A percentile compares a stretch with the other conserved stretches of the same genome.
Evolutionary conservation across 2,113 vertebrate species (phyloP).

Genomic region (Anhinga anhinga): DNA sequence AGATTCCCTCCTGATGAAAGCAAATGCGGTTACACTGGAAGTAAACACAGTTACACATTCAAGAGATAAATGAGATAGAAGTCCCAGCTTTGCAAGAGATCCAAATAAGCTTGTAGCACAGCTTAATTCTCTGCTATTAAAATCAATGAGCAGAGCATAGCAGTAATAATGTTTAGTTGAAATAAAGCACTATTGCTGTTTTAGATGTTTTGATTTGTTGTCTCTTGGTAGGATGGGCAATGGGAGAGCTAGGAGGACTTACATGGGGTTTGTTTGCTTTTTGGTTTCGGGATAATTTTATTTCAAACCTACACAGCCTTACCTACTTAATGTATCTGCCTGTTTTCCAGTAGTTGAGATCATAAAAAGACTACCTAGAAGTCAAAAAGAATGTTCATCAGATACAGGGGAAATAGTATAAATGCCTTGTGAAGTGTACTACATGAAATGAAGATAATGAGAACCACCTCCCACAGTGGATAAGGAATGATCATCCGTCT

Average conservation of each 20-base stretch:
- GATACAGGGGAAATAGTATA: background rate
- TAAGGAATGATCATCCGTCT: background rate
- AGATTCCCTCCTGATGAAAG: conserved; percentile 6
- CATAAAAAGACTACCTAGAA: background rate
- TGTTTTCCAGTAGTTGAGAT: background rate
- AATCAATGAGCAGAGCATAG: background rate
- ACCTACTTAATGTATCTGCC: background rate
- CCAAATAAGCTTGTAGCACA: background rate
- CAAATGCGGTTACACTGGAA: background rate
- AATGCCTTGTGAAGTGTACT: background rate
- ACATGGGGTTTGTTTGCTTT: background rate
- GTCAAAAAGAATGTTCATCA: background rate
- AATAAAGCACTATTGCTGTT: background rate
- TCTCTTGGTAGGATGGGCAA: background rate
- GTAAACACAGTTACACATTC: background rate
- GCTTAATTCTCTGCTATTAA: background rate
- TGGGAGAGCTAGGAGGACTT: background rate
- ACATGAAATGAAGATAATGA: background rate
- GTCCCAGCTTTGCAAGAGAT: background rate
- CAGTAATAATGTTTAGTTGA: background rate
- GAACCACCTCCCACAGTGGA: background rate
- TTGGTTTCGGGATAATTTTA: background rate
- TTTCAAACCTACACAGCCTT: background rate
- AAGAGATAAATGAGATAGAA: background rate
- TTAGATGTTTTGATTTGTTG: background rate